These are phyloP conservation scores for Bathynomus jamesi DNA, from an alignment of 1,140 invertebrate species.

Conservation along the genomic window DNA sequence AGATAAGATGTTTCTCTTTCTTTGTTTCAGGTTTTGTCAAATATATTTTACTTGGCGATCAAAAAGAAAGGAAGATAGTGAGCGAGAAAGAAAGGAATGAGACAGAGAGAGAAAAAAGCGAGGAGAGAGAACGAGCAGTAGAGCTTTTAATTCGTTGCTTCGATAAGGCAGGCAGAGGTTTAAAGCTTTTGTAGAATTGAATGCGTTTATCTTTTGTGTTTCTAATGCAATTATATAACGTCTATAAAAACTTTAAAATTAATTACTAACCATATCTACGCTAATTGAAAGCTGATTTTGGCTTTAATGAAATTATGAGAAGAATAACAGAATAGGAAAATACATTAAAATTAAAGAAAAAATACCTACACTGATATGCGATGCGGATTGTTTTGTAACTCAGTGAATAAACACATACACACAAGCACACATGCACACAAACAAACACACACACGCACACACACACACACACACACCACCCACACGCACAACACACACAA, in stretches of 20 bases:
- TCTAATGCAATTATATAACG: not conserved
- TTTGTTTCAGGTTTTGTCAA: not conserved
- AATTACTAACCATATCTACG: not conserved
- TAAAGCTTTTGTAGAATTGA: not conserved
- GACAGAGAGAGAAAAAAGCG: not conserved
- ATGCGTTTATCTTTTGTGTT: not conserved
- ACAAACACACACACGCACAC: not conserved
- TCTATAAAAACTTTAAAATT: not conserved
- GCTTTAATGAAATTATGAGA: too few relatives aligned
- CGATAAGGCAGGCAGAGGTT: not conserved
- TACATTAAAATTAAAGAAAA: not conserved
- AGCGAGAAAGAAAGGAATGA: not conserved
- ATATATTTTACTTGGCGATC: not conserved
- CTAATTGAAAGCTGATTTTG: not conserved
- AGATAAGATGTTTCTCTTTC: not conserved
- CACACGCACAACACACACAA: not conserved
- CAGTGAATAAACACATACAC: not conserved
- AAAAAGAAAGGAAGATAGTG: not conserved
- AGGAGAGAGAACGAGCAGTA: not conserved
- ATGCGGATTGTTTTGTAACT: too few relatives aligned
- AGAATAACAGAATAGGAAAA: not conserved
- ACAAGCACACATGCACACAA: not conserved
- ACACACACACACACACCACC: not conserved
- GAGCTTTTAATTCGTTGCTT: not conserved
- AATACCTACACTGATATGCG: too few relatives aligned